Conservation (phyloP, 2,797 vertebrate genomes). For the Pipistrellus nathusii region DNA sequence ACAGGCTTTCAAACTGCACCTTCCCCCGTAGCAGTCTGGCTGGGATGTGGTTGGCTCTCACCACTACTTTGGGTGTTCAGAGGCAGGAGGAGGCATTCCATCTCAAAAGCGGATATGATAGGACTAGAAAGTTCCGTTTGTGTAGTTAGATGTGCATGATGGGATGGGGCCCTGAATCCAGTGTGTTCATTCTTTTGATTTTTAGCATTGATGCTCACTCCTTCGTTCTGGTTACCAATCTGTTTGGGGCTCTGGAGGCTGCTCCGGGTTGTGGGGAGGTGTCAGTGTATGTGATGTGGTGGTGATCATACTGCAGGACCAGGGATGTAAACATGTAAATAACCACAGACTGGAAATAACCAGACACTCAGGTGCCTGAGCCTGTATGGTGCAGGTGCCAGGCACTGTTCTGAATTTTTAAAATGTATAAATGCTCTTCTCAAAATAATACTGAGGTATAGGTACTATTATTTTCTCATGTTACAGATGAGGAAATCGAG, state of each 20-base stretch:
- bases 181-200: neutral
- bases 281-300: neutral
- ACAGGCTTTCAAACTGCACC: neutral
- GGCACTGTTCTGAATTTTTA: neutral
- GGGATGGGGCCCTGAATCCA: neutral
- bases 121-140: neutral
- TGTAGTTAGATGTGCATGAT: neutral
- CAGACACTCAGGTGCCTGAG: neutral
- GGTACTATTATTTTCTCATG: neutral
- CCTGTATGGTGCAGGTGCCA: neutral
- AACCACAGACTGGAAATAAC: neutral
- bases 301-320: neutral
- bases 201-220: neutral
- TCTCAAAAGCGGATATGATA: neutral
- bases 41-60: neutral
- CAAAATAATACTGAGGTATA: neutral
- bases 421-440: neutral
- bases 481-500: slow-evolving; percentile 40
- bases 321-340: rapidly evolving
- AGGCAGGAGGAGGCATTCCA: neutral
- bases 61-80: neutral
- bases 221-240: neutral
- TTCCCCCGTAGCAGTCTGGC: neutral
- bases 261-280: neutral
- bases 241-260: neutral